phyloP scores from a whole-genome alignment of 1,140 invertebrate genomes.

The Drosophila persimilis region DNA sequence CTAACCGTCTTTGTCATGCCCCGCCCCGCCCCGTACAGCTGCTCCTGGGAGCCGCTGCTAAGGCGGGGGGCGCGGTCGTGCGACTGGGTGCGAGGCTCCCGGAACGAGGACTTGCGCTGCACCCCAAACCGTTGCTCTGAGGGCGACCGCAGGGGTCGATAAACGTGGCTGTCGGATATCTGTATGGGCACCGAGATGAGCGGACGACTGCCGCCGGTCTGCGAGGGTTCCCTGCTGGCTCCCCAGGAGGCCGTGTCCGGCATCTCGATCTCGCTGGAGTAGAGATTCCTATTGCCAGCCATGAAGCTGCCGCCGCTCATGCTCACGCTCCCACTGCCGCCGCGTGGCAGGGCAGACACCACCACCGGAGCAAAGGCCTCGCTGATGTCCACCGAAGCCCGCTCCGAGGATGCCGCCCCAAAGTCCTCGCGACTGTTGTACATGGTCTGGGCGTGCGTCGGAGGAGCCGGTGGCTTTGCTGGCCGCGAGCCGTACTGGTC shows the following conservation, averaged over 20 bases:
- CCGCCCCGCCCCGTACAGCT: conserved; percentile 60
- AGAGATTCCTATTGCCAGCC: conserved; percentile 69
- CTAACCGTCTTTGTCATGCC: conserved; percentile 83
- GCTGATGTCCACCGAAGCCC: conserved; percentile 52
- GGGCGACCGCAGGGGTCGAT: conserved; percentile 57
- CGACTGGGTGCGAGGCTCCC: conserved; percentile 73
- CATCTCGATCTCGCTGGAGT: conserved; percentile 71
- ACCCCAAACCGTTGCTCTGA: conserved; percentile 66
- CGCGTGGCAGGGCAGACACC: conserved; percentile 56
- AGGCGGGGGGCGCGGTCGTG: conserved; percentile 60
- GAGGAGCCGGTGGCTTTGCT: conserved; percentile 49
- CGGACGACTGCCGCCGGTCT: conserved; percentile 59
- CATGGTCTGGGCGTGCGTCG: conserved; percentile 54
- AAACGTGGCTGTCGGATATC: conserved; percentile 49
- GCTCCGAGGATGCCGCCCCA: conserved; percentile 42
- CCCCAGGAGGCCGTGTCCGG: conserved; percentile 38
- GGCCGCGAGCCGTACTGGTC: conserved; percentile 73
- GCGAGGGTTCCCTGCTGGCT: conserved; percentile 57
- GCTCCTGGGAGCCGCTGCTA: conserved; percentile 62
- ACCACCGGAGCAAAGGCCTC: conserved; percentile 76
- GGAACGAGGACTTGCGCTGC: conserved; percentile 54
- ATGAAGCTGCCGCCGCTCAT: conserved; percentile 56
- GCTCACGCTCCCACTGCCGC: conserved; percentile 32
- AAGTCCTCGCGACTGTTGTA: conserved; percentile 79
- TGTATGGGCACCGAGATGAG: conserved; percentile 75